Conservation (phyloP, 2,888 invertebrate species). For the Ophonus ardosiacus region DNA sequence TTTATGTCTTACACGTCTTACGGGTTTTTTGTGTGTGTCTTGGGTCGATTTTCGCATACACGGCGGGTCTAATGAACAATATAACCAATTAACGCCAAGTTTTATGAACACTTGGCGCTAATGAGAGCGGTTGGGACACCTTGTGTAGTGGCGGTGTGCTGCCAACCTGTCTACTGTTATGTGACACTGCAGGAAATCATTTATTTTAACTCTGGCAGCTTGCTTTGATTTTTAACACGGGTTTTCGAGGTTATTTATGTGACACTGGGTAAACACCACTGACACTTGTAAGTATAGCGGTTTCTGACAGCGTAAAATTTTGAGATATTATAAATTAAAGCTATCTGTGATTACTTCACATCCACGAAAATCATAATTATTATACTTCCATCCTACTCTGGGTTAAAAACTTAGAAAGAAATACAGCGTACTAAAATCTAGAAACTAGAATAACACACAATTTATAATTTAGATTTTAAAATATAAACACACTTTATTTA, state of each 20-base stretch:
- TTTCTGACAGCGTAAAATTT: no score
- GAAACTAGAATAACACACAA: no score
- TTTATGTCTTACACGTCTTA: conserved; percentile 59
- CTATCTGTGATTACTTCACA: no score
- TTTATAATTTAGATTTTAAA: no score
- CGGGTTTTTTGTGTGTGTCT: conserved; percentile 51
- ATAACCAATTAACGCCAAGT: conserved; percentile 61
- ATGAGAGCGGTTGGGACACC: conserved; percentile 55
- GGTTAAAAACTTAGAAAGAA: no score
- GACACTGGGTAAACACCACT: background rate
- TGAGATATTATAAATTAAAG: no score
- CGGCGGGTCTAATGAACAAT: conserved; percentile 55
- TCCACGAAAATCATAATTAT: no score
- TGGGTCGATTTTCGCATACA: conserved; percentile 39
- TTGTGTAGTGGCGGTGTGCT: conserved; percentile 32
- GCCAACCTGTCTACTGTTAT: conserved; percentile 37
- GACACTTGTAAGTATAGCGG: background rate
- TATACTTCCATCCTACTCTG: no score
- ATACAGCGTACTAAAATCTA: no score
- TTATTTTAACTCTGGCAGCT: conserved; percentile 59
- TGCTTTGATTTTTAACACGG: conserved; percentile 3
- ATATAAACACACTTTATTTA: no score
- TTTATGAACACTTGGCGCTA: conserved; percentile 59
- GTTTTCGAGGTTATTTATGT: conserved; percentile 7
- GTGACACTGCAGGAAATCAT: conserved; percentile 59